Evolutionary conservation across 2,888 invertebrate species (phyloP).

Genomic region (Zonitis immaculata): DNA sequence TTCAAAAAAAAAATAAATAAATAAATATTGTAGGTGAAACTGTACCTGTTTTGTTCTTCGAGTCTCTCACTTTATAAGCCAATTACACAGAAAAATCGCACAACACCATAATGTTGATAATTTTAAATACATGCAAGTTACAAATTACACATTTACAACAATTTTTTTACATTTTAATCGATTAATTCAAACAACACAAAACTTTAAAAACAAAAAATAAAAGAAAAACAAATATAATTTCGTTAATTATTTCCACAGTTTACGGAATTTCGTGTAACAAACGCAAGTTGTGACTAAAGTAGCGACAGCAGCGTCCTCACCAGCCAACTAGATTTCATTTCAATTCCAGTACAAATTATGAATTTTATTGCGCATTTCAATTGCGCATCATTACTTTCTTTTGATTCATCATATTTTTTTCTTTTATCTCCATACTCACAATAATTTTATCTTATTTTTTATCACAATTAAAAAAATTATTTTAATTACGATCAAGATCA

Average conservation of each 20-base stretch:
- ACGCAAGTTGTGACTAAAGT: neutral
- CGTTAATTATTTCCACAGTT: neutral
- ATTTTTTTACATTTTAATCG: neutral
- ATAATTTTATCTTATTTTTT: too few species aligned
- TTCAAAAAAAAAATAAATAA: too few species aligned
- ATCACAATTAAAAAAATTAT: too few species aligned
- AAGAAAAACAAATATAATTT: neutral
- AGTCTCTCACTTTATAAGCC: neutral
- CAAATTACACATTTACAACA: neutral
- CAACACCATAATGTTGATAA: neutral
- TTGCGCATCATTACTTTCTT: neutral
- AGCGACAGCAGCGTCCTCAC: neutral
- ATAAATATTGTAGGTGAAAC: too few species aligned
- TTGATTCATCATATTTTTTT: neutral
- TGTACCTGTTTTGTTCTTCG: neutral
- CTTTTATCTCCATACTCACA: too few species aligned
- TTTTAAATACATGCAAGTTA: neutral
- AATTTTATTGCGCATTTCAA: neutral
- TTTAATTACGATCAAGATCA: neutral
- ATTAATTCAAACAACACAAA: neutral
- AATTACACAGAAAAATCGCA: constrained; percentile 1
- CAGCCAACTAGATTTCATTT: neutral
- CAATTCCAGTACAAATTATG: neutral
- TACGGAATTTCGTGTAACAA: neutral
- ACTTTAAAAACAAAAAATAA: neutral